Evolutionary conservation across 2,113 vertebrate genomes (phyloP), one percentile per base, ranked within the genome.

Genomic region (Xiphophorus couchianus): DNA sequence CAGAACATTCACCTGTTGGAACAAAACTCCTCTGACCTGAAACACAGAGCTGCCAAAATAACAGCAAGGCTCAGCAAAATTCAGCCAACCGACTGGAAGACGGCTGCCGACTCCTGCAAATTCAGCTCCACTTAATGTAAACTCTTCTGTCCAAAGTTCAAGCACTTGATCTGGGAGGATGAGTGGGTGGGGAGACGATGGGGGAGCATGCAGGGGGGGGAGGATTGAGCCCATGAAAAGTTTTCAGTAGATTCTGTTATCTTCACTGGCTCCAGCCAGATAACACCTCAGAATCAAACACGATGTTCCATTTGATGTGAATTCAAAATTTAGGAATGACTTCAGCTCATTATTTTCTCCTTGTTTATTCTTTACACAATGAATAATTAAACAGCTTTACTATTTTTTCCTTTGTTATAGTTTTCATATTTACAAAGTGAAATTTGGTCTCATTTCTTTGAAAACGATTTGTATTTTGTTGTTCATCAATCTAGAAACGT

Each of bases 71-170:
- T 64, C 39, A 25, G 67, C 42, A 62, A 69, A n/a, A 69, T 7
- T 35, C 77, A 54, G 78, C 61, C 19, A 4, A 33, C 30, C 39
- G 73, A 84, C 66, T 81, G 78, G 22, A 82, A n/a, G 35, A 81
- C 28, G 25, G 69, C 66, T 67, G 28, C 35, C 31, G 29, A 65
- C 63, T 17, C 12, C 68, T 19, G 65, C 35, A 66, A 71, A 42
- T 61, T 65, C 44, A 69, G 31, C 54, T 75, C 81, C 60, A 58
- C 81, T 64, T 69, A 66, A 86, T 76, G 69, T 71, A 31, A 66
- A 77, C 74, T 69, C 67, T 69, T 82, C 78, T 12, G 76, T 84
- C 84, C 87, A 91, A 90, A 90, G 88, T 82, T 90, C 74, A 48
- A 48, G 9, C 29, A 29, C 29, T 71, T 72, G 58, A 66, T 63